Evolutionary conservation across 2,797 vertebrate genomes (phyloP).

Genomic region (Aeoliscus strigatus): DNA sequence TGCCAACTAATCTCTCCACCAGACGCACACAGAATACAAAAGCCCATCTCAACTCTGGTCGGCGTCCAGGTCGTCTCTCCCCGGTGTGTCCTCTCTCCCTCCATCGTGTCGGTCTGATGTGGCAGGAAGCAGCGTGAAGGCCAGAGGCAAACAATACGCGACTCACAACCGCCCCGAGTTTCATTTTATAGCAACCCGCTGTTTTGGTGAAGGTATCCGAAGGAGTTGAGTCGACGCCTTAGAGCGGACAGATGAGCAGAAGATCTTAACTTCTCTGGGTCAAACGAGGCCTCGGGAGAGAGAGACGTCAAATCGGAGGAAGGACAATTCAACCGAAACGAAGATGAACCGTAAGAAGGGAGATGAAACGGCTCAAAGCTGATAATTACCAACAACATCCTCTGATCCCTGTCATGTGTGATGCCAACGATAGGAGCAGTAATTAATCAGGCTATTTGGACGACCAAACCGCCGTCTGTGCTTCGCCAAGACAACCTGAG

Average conservation of each 20-base stretch:
- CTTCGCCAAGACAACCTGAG: conserved; percentile 53
- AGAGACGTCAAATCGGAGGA: conserved; percentile 38
- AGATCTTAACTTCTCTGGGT: too few species aligned
- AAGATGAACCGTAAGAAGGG: conserved; percentile 5
- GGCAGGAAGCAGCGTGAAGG: conserved; percentile 52
- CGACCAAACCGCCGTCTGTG: conserved; percentile 43
- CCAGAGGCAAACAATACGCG: conserved; percentile 67
- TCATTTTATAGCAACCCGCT: conserved; percentile 73
- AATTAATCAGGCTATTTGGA: conserved; percentile 62
- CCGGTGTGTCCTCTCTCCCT: conserved; percentile 32
- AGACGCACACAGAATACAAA: conserved; percentile 33
- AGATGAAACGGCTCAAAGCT: conserved; percentile 62
- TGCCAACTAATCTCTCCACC: conserved; percentile 48
- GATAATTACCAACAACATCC: conserved; percentile 61
- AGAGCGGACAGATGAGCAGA: too few species aligned
- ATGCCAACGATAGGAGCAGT: conserved; percentile 65
- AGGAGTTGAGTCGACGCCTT: conserved; percentile 34
- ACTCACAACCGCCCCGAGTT: conserved; percentile 64
- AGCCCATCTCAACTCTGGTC: conserved; percentile 48
- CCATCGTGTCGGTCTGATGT: conserved; percentile 47
- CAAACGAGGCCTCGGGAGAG: conserved; percentile 23
- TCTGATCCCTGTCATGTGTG: conserved; percentile 73
- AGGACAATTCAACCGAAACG: conserved; percentile 54
- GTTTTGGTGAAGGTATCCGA: conserved; percentile 69
- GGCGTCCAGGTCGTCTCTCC: conserved; percentile 45